A percentile compares a stretch with the other conserved stretches of the same genome.
phyloP scores from a whole-genome alignment of 2,888 invertebrate genomes.

The Asteroscopus sphinx region DNA sequence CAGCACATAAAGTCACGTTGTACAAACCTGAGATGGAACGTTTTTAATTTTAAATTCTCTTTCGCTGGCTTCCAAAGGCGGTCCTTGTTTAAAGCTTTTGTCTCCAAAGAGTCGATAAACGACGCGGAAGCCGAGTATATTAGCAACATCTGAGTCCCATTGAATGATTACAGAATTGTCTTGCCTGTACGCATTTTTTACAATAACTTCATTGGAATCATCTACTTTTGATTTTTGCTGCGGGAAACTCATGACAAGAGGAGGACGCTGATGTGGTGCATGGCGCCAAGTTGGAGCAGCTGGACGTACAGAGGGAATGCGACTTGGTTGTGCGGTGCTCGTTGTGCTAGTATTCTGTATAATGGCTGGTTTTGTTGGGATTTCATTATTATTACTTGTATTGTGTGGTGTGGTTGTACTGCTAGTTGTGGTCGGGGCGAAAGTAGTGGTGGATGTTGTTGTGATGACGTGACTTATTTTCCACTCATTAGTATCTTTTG shows the following conservation, averaged over 20 bases:
- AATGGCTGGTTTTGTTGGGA: conserved; percentile 63
- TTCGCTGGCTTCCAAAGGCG: conserved; percentile 96
- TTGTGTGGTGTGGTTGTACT: conserved; percentile 67
- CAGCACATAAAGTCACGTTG: neutral
- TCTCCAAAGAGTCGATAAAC: conserved; percentile 97
- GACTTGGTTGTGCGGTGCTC: conserved; percentile 74
- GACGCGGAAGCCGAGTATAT: conserved; percentile 96
- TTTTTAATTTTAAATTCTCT: conserved; percentile 98
- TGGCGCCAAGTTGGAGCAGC: conserved; percentile 86
- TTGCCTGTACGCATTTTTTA: conserved; percentile 95
- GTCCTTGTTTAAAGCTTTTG: conserved; percentile 96
- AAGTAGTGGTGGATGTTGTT: conserved; percentile 66
- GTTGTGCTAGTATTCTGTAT: conserved; percentile 67
- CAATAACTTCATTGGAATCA: conserved; percentile 94
- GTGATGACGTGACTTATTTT: conserved; percentile 70
- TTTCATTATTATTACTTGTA: conserved; percentile 65
- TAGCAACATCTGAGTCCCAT: conserved; percentile 97
- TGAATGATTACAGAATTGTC: conserved; percentile 97
- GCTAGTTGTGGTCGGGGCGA: conserved; percentile 61
- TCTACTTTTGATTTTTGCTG: conserved; percentile 91
- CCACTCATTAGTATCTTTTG: conserved; percentile 64
- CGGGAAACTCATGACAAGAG: conserved; percentile 93
- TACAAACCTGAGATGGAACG: conserved; percentile 94
- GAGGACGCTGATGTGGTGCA: conserved; percentile 91
- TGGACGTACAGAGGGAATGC: conserved; percentile 76